These are phyloP conservation scores for Ranitomeya variabilis DNA, from an alignment of 2,113 vertebrate species.

Conservation along the genomic window DNA sequence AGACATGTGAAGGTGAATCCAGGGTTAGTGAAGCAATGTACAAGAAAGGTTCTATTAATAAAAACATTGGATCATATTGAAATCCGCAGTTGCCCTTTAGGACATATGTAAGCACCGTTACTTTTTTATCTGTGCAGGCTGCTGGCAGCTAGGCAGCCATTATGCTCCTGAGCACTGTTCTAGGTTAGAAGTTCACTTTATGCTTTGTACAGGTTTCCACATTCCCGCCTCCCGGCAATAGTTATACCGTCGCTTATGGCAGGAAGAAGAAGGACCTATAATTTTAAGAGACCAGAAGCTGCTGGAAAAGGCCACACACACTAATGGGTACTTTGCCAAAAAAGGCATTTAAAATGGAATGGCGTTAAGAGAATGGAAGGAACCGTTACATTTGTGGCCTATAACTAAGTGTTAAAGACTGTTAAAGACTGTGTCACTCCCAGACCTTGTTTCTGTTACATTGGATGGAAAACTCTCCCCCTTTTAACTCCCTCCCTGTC, in stretches of 20 bases:
- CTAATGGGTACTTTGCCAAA: conserved; percentile 59
- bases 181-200: conserved; percentile 58
- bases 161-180: conserved; percentile 27
- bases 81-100: not conserved
- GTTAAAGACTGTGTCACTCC: conserved; percentile 58
- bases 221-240: conserved; percentile 49
- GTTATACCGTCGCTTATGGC: conserved; percentile 57
- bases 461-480: conserved; percentile 51
- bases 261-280: conserved; percentile 58
- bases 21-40: not conserved
- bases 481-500: conserved; percentile 40
- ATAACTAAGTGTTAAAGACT: conserved; percentile 60
- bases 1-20: not conserved
- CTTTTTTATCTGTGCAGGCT: conserved; percentile 13
- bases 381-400: conserved; percentile 60
- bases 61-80: not conserved
- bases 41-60: not conserved
- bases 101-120: not conserved
- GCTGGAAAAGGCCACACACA: conserved; percentile 59
- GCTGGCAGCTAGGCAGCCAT: conserved; percentile 39
- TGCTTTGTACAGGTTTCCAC: conserved; percentile 54
- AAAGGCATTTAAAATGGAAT: conserved; percentile 59
- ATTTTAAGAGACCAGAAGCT: conserved; percentile 60
- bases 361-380: conserved; percentile 59
- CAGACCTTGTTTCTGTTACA: conserved; percentile 59